A percentile compares a stretch with the other conserved stretches of the same genome.
Conservation (phyloP, 1,140 invertebrate genomes). For the Philotrypesis tridentata region DNA sequence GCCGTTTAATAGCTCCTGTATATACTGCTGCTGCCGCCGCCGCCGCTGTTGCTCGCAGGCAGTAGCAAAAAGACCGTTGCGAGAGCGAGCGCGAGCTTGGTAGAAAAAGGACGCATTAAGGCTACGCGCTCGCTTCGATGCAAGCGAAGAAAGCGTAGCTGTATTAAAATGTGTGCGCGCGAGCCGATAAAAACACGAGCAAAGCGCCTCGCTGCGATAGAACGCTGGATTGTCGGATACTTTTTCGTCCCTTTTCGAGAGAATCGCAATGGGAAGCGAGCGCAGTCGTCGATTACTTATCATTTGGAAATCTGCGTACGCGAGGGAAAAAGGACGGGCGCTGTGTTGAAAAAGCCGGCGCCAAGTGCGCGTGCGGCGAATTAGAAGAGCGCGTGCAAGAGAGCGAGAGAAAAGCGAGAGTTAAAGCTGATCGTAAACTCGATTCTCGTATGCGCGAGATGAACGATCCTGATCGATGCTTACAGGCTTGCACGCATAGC, state of each 20-base stretch:
- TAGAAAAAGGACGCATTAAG: not conserved
- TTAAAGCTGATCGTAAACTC: constrained; percentile 57
- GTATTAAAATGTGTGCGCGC: constrained; percentile 18
- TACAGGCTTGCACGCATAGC: constrained; percentile 44
- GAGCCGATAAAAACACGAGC: constrained; percentile 4
- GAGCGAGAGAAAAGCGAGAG: constrained; percentile 9
- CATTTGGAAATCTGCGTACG: too few relatives aligned
- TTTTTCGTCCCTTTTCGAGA: not conserved
- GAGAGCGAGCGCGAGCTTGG: not conserved
- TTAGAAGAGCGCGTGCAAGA: not conserved
- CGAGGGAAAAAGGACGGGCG: not conserved
- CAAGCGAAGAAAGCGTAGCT: constrained; percentile 1
- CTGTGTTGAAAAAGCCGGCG: too few relatives aligned
- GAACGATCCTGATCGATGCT: constrained; percentile 56
- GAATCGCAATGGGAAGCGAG: not conserved
- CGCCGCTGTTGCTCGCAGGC: not conserved
- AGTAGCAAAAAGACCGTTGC: constrained; percentile 5
- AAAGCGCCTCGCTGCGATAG: too few relatives aligned
- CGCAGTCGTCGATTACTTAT: not conserved
- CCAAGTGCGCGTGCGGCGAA: not conserved
- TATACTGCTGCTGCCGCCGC: constrained; percentile 25
- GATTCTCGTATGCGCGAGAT: constrained; percentile 50
- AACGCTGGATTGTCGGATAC: not conserved
- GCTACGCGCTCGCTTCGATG: not conserved
- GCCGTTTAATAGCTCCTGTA: constrained; percentile 58